Percentiles rank a stretch among this genome's conserved stretches.
phyloP scores from a whole-genome alignment of 2,113 vertebrate species.

The Numida meleagris region DNA sequence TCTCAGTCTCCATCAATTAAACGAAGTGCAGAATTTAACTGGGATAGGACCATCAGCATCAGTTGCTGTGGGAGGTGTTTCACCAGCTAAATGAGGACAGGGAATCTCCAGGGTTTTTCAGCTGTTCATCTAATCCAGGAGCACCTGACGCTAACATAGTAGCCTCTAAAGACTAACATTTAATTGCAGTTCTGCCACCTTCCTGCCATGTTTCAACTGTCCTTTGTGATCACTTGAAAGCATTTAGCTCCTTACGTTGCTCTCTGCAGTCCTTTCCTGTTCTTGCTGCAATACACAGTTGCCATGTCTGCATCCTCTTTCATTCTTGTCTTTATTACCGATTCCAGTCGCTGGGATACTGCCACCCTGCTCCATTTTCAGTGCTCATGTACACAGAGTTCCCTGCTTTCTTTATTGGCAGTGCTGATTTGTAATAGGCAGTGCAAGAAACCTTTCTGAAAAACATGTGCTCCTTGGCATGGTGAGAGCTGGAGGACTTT shows the following conservation, averaged over 20 bases:
- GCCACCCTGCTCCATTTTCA: background rate
- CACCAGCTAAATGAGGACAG: background rate
- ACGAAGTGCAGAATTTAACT: background rate
- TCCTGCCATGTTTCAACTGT: background rate
- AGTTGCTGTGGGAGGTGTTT: background rate
- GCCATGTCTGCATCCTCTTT: background rate
- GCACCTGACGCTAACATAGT: background rate
- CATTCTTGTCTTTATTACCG: background rate
- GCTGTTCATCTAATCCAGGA: background rate
- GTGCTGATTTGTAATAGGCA: background rate
- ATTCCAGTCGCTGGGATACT: background rate
- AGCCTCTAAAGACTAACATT: background rate
- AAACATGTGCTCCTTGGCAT: background rate
- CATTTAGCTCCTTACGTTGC: too few species aligned
- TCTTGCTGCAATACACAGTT: background rate
- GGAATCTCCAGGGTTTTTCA: background rate
- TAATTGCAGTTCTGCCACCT: background rate
- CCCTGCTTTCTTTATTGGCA: background rate
- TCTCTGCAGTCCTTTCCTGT: background rate
- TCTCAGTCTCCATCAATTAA: background rate
- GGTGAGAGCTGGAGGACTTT: background rate
- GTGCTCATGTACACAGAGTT: background rate
- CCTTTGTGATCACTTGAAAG: background rate
- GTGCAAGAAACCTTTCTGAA: background rate
- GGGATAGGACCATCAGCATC: background rate